Evolutionary conservation across 2,797 vertebrate species (phyloP), one percentile per base, ranked within the genome.

Genomic region (Calcarius lapponicus): DNA sequence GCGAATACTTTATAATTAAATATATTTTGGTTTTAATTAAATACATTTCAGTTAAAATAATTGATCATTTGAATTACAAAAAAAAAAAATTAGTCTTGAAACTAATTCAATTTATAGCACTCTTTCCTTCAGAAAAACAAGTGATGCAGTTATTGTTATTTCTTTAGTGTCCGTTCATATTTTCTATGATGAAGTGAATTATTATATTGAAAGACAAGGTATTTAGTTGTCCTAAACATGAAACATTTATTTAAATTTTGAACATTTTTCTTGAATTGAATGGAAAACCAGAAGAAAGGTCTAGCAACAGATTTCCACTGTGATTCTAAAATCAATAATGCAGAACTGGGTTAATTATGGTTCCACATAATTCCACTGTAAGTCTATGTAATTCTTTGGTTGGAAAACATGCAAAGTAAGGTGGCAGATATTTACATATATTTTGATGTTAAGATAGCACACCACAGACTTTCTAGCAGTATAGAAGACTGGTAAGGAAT

Each of bases 21-120:
- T 73, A 26, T 61, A n/a, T 84, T 86, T 84, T n/a, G 6, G 7
- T 50, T 92, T 81, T 48, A 75, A 72, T 80, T 73, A 70, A 86
- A 66, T 57, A 22, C 4, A 57, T 92, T 90, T 82, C 38, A 45
- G 28, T 91, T 95, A 81, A 93, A 81, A 92, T 86, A 87, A 93
- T 86, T 81, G 75, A 86, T 78, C 69, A 36, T 83, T 83, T 28
- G 17, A 92, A 93, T 92, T 83, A 67, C 18, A 17, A 84, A 80
- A 28, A 86, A 43, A 64, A 86, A 2, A 60, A 88, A 80, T 13
- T 75, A 72, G 15, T 53, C 38, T 89, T 11, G 12, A 40, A 40
- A 13, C 70, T 61, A 57, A 81, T 92, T 87, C 28, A 8, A 60
- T 82, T 83, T 90, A 65, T 56, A 67, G 10, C 3, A 5, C 7